Base-by-base conservation (phyloP, 2,113 vertebrate species). In the Apteryx owenii region DNA sequence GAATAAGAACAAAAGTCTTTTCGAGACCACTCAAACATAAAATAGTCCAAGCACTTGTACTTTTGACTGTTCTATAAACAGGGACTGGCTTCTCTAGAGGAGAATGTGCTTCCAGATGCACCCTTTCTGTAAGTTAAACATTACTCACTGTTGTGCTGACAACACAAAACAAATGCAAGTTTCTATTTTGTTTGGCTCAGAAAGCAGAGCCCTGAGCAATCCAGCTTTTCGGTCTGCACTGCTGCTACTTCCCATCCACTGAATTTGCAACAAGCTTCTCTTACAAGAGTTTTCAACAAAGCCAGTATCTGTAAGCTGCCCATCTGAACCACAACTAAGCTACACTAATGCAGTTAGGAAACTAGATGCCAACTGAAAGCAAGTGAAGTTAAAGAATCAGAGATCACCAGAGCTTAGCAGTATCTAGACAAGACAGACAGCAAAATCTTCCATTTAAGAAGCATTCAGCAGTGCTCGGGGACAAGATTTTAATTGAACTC, bases 161-260 rank as follows among this genome's bases (percentile, higher is more conserved):
- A 97, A 92, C 85, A 94, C 1, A 15, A 95, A 94, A 95, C 84
- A 97, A 97, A 85, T 53, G 68, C 0, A 1, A 75, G 94, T 97
- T 93, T 94, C 94, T 93, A 64, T 90, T 89, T 84, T 91, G 71
- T n/a, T 83, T 95, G 93, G 91, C 94, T 95, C 51, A 46, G 78
- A 91, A 70, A 89, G 28, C 91, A 95, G 81, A 90, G 50, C 86
- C 77, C 58, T 28, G 70, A 94, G 58, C 44, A 60, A 36, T 29
- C 3, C 68, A 83, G 50, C 42, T 48, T 91, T 64, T 66, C 9
- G 14, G 66, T 48, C 81, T 89, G 60, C 36, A 38, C 42, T 75
- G 81, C 70, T 22, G 5, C 22, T 14, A 83, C 46, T 61, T 90
- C 42, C 50, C 33, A 83, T 70, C 73, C 78, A 66, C 17, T 3